Conservation (phyloP, 2,113 vertebrate genomes). For the Athene noctua region DNA sequence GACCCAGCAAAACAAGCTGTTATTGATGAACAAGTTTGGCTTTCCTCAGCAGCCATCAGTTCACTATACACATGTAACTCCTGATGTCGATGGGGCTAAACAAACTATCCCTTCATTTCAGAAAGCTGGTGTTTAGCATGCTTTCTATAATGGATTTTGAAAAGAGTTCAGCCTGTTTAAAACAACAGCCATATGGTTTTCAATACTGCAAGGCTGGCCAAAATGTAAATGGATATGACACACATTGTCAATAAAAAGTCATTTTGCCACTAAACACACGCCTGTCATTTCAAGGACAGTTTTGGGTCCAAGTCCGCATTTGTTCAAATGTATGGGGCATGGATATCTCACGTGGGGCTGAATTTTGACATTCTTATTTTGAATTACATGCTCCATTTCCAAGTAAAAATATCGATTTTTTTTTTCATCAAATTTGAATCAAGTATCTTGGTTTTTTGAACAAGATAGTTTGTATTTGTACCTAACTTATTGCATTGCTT, state of each 20-base stretch:
- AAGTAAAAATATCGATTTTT: neutral
- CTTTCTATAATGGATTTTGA: slow-evolving; percentile 26
- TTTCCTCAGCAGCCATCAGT: neutral
- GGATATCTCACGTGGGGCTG: neutral
- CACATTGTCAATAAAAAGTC: slow-evolving; percentile 14
- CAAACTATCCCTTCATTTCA: neutral
- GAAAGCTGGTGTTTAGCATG: neutral
- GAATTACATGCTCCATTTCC: neutral
- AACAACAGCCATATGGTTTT: slow-evolving; percentile 46
- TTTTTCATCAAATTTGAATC: neutral
- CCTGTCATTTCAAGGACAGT: neutral
- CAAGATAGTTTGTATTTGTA: neutral
- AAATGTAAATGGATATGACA: slow-evolving; percentile 14
- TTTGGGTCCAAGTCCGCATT: neutral
- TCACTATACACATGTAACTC: neutral
- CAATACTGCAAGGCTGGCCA: neutral
- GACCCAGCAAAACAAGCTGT: neutral
- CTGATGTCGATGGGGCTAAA: neutral
- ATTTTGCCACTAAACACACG: neutral
- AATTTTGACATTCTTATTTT: neutral
- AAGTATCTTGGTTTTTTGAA: neutral
- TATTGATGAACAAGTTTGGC: neutral
- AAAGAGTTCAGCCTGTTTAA: slow-evolving; percentile 35
- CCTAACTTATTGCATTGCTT: neutral
- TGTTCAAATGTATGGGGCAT: neutral